A percentile compares a stretch with the other conserved stretches of the same genome.
Conservation (phyloP, 2,113 vertebrate species). For the Channa argus region DNA sequence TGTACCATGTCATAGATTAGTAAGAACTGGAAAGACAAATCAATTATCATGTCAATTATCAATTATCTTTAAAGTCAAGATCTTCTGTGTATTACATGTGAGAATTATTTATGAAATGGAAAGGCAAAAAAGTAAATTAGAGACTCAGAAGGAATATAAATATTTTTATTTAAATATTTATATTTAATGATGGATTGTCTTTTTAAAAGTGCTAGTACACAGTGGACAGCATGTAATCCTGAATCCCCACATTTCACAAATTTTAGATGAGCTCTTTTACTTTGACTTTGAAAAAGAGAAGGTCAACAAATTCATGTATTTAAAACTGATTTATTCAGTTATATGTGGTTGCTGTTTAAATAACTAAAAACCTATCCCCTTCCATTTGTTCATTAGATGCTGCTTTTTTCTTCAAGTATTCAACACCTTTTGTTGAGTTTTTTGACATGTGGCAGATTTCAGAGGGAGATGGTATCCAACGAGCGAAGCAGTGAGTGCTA, state of each 20-base stretch:
- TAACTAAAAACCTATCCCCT: too few species aligned
- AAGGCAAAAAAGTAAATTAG: not conserved
- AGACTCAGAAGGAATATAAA: conserved; percentile 11
- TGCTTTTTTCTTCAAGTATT: too few species aligned
- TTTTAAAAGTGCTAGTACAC: conserved; percentile 12
- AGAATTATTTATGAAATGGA: not conserved
- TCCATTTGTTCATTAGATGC: too few species aligned
- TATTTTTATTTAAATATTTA: not conserved
- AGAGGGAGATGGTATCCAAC: conserved; percentile 37
- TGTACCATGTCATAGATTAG: not conserved
- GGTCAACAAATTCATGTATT: conserved; percentile 1
- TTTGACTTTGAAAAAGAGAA: not conserved
- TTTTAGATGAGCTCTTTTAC: conserved; percentile 3
- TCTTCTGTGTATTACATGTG: not conserved
- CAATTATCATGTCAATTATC: not conserved
- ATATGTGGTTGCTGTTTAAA: not conserved
- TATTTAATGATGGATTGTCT: not conserved
- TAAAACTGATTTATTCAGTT: not conserved
- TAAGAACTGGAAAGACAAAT: not conserved
- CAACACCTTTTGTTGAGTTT: conserved; percentile 24
- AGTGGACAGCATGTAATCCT: not conserved
- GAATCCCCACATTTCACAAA: conserved; percentile 1
- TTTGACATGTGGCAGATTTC: not conserved
- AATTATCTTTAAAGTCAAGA: not conserved
- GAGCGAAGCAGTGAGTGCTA: conserved; percentile 38